Evolutionary conservation across 2,797 vertebrate species (phyloP).

Genomic region (Antrozous pallidus): DNA sequence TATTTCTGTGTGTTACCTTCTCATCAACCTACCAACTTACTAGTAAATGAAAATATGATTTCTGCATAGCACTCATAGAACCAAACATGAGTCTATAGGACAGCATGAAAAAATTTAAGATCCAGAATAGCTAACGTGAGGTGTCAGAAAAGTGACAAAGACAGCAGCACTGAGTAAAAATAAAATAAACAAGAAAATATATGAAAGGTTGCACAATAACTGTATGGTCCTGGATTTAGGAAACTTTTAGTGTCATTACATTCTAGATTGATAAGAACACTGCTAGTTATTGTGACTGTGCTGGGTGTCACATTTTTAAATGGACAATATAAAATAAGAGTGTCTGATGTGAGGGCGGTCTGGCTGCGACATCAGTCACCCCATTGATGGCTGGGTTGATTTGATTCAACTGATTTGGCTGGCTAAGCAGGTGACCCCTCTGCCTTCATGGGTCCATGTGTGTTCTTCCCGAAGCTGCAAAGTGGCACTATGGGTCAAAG

Average conservation of each 20-base stretch:
- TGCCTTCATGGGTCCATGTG: too few relatives aligned
- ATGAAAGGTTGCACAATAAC: not conserved
- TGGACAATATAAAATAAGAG: not conserved
- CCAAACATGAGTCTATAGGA: not conserved
- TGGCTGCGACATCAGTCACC: too few relatives aligned
- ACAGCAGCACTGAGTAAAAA: not conserved
- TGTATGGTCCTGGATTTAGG: not conserved
- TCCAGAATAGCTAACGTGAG: not conserved
- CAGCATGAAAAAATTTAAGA: not conserved
- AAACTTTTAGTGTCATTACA: not conserved
- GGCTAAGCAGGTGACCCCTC: too few relatives aligned
- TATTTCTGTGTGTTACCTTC: not conserved
- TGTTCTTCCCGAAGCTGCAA: too few relatives aligned
- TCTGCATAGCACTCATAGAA: not conserved
- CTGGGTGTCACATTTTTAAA: not conserved
- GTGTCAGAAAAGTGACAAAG: constrained; percentile 13
- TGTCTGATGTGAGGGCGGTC: not conserved
- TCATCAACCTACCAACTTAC: not conserved
- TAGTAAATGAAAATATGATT: not conserved
- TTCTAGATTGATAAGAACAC: not conserved
- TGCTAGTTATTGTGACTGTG: not conserved
- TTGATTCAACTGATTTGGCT: too few relatives aligned
- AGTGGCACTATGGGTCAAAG: too few relatives aligned
- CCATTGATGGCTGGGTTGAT: too few relatives aligned
- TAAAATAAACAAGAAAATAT: not conserved